Evolutionary conservation across 1,140 invertebrate genomes (phyloP).

Genomic region (Drosophila saltans): DNA sequence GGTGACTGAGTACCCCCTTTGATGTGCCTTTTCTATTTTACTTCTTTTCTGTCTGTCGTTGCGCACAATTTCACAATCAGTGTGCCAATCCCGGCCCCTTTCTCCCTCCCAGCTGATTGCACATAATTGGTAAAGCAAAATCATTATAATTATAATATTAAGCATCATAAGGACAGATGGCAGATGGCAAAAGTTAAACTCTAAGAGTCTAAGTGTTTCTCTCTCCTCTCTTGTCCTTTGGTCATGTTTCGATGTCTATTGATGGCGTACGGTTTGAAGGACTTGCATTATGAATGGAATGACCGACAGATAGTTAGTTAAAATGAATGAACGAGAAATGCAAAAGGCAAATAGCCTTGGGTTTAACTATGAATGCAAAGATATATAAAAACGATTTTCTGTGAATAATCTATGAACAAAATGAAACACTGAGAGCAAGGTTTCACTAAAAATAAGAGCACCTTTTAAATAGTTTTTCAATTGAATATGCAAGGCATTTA

Average conservation of each 20-base stretch:
- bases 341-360: constrained; percentile 21
- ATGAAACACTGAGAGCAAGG: neutral
- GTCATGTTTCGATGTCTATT: constrained; percentile 18
- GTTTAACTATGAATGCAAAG: constrained; percentile 18
- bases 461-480: no score
- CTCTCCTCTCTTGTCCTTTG: neutral
- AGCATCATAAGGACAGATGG: constrained; percentile 30
- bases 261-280: constrained; percentile 37
- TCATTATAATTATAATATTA: constrained; percentile 51
- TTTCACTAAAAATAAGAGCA: no score
- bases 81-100: no score
- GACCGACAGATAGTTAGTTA: constrained; percentile 6
- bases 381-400: neutral
- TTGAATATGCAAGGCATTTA: no score
- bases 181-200: constrained; percentile 25
- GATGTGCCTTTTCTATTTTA: constrained; percentile 22
- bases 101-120: neutral
- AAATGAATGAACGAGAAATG: constrained; percentile 17
- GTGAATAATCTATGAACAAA: neutral
- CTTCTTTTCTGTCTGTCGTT: constrained; percentile 1
- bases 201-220: neutral
- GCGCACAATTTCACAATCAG: no score
- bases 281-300: constrained; percentile 43
- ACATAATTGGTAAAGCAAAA: constrained; percentile 20
- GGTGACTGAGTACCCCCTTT: constrained; percentile 42